Base-by-base conservation (phyloP, 2,113 vertebrate genomes). In the Chrysochloris asiatica region DNA sequence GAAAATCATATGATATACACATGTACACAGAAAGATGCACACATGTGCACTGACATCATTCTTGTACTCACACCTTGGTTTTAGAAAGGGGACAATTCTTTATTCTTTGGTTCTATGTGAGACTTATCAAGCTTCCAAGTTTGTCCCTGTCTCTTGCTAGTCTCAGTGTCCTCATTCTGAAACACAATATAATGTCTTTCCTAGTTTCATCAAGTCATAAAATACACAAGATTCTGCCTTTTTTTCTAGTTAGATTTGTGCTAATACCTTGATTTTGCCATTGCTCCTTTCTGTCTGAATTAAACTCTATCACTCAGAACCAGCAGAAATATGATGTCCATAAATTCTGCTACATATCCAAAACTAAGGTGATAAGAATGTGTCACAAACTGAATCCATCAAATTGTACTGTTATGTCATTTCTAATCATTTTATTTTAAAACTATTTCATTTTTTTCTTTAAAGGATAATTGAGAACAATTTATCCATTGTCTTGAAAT, bases 1-100 rank as follows among this genome's bases (percentile, higher is more conserved):
- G 0, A 6, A 21, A 8, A 1, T 73, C 8, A 45, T 3, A 71
- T 14, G 19, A 11, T 0, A 30, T 8, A 2, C 4, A 47, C 3
- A 72, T 14, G 7, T 30, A 50, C 4, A 19, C 8, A 76, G 14
- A 47, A 7, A 56, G 1, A 45, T 72, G 2, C 43, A 80, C 22
- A 54, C 19, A 10, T 10, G 4, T 63, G 36, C 36, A 63, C 28
- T 92, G 7, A 4, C 4, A 36, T 21, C 3, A 67, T 0, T 26
- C 26, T 41, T 81, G 45, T 2, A 48, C 2, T 81, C 45, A 12
- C 8, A 0, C 26, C 17, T 87, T 92, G 6, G 8, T 48, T 73
- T 71, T 89, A 72, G 73, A 50, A 77, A 72, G 61, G 3, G 41
- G 6, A n/a, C n/a, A n/a, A n/a, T n/a, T n/a, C n/a, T n/a, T n/a